Evolutionary conservation across 2,113 vertebrate species (phyloP), one percentile per base, ranked within the genome.

Genomic region (Gallinago paraguaiae): DNA sequence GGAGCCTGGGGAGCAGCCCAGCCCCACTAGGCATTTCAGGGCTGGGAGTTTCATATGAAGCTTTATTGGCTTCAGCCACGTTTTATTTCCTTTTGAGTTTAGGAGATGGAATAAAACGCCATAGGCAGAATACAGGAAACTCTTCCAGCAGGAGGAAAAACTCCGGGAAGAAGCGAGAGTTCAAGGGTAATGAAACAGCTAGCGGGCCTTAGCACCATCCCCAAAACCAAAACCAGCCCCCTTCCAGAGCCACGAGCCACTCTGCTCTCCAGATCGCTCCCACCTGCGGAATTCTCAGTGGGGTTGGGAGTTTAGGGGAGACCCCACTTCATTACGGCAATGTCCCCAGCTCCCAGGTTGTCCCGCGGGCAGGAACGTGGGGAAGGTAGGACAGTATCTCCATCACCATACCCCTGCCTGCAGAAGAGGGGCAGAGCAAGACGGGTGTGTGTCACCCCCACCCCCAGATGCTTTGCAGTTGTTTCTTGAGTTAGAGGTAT

Each of bases 141-240:
- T 57, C 45, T 48, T 75, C 71, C 0, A 10, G 33, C 0, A 0
- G 71, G 78, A 71, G 74, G 48, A 20, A 31, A 46, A 46, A 10
- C 0, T 2, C 24, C 13, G 75, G 64, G 75, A 51, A 91, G 56
- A n/a, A 46, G 46, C 1, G 41, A 2, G 78, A 72, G 33, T 19
- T 31, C 7, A 15, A 15, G 68, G 57, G 53, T 87, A 90, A 95
- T 92, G 92, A 90, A 92, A 94, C 90, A 94, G 86, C 81, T 82
- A 31, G 50, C 1, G 76, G 83, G 77, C 48, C 67, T 74, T 43
- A 86, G 86, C 63, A 35, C 35, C 61, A 48, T 8, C 51, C 74
- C 72, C 81, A 90, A 90, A 83, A 65, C 72, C 63, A 83, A 65
- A 92, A 56, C 33, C 89, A 86, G 50, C 63, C 82, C 82, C 61